Evolutionary conservation across 2,113 vertebrate genomes (phyloP), one percentile per base, ranked within the genome.

Genomic region (Panthera uncia): DNA sequence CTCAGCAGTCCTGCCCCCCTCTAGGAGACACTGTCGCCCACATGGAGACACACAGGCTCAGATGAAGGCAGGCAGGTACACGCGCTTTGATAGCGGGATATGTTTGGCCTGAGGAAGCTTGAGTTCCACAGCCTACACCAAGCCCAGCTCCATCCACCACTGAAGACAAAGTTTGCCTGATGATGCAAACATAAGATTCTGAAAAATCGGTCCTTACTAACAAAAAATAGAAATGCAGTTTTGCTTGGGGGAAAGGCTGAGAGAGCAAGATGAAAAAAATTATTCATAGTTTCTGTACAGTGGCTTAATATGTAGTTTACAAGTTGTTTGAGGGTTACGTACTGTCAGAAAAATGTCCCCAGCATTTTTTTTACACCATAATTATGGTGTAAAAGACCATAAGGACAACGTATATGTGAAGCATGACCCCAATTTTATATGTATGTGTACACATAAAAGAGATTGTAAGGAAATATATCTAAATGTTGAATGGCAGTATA

Each of bases 11-110:
- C 36, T 9, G 3, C 31, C 9, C 19, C 1, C 1, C 15, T 69
- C 33, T 11, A n/a, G 19, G 57, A 69, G 11, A 33, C 16, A 9
- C 1, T 33, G 2, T 27, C 10, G 1, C 21, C 52, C 33, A 0
- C 4, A 0, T 21, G 4, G 65, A 31, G 41, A 21, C 5, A 0
- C 1, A 0, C 23, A 41, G 73, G 33, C 7, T 3, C 6, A 18
- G 66, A 21, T 2, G 27, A 61, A 52, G n/a, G n/a, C 0, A 1
- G 5, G 25, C 16, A 1, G 5, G 33, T 0, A 0, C 9, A 6
- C 16, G 45, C 13, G 14, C 50, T 33, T 21, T n/a, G 25, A 16
- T 13, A 7, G 9, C 1, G 1, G 61, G 13, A 1, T 88, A 25
- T 55, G n/a, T 31, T 29, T 55, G 89, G 23, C n/a, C 50, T 1